A percentile compares a stretch with the other conserved stretches of the same genome.
phyloP scores from a whole-genome alignment of 2,113 vertebrate species.

The Thamnophis sirtalis region DNA sequence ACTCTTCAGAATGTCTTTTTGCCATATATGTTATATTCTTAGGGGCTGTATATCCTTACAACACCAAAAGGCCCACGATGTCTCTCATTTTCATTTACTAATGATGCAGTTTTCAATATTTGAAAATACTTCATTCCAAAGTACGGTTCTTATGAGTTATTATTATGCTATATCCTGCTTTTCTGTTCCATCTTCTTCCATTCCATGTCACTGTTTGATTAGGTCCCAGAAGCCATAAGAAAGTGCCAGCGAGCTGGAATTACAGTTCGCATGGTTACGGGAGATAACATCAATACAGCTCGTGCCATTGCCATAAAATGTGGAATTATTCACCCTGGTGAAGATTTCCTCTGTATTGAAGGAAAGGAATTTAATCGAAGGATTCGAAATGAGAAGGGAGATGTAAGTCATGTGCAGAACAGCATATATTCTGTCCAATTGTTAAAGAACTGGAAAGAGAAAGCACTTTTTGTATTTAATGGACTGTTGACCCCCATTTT shows the following conservation, averaged over 20 bases:
- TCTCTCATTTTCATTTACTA: not conserved
- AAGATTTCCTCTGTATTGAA: slow-evolving; percentile 96
- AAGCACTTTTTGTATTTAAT: rapidly evolving
- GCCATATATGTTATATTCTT: not conserved
- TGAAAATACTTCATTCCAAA: not conserved
- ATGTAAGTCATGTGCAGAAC: slow-evolving; percentile 66
- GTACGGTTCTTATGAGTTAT: not conserved
- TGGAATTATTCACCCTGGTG: slow-evolving; percentile 94
- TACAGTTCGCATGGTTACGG: slow-evolving; percentile 97
- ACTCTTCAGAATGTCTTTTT: not conserved
- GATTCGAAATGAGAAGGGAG: slow-evolving; percentile 97
- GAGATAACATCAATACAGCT: slow-evolving; percentile 98
- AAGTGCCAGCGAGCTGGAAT: slow-evolving; percentile 97
- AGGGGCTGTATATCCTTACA: not conserved
- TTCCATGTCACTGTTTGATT: not conserved
- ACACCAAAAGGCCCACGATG: not conserved
- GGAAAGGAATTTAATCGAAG: slow-evolving; percentile 98
- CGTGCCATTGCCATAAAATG: slow-evolving; percentile 97
- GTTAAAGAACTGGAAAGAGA: rapidly evolving
- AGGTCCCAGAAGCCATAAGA: slow-evolving; percentile 94
- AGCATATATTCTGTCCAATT: not conserved
- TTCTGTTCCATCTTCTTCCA: not conserved
- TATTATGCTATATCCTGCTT: not conserved
- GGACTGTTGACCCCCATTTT: rapidly evolving
- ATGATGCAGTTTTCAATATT: not conserved